Conservation (phyloP, 2,113 vertebrate genomes). For the Myotis yumanensis region DNA sequence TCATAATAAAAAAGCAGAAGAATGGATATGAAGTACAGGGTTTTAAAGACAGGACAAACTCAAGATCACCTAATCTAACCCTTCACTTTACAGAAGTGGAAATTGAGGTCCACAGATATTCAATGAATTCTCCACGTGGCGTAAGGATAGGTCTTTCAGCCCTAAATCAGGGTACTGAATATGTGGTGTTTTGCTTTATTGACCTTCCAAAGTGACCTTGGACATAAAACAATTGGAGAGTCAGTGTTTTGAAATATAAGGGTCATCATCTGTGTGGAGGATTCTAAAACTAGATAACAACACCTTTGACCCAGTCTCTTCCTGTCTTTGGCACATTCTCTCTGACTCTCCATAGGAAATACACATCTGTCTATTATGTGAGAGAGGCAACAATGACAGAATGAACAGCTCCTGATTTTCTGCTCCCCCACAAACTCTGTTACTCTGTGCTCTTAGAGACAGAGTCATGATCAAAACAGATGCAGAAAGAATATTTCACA, state of each 20-base stretch:
- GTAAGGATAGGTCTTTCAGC: neutral
- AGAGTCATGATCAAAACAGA: neutral
- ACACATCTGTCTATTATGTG: neutral
- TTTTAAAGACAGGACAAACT: neutral
- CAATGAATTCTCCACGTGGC: neutral
- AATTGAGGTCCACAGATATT: neutral
- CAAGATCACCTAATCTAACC: neutral
- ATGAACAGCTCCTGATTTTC: constrained; percentile 68
- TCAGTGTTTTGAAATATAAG: constrained; percentile 31
- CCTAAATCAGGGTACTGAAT: neutral
- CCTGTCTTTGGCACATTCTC: neutral
- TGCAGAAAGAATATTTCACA: neutral
- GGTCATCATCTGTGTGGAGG: neutral
- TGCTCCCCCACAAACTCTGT: neutral
- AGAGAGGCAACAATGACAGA: constrained; percentile 46
- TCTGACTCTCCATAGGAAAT: neutral
- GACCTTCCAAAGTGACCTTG: neutral
- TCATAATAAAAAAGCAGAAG: neutral
- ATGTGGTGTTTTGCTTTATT: neutral
- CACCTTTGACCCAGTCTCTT: constrained; percentile 13
- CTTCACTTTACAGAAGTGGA: neutral
- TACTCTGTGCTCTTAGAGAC: neutral
- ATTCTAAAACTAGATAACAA: neutral
- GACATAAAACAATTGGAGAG: neutral
- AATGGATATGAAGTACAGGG: neutral